Conservation (phyloP, 2,797 vertebrate species). For the Microctenopoma steveboyesi region DNA sequence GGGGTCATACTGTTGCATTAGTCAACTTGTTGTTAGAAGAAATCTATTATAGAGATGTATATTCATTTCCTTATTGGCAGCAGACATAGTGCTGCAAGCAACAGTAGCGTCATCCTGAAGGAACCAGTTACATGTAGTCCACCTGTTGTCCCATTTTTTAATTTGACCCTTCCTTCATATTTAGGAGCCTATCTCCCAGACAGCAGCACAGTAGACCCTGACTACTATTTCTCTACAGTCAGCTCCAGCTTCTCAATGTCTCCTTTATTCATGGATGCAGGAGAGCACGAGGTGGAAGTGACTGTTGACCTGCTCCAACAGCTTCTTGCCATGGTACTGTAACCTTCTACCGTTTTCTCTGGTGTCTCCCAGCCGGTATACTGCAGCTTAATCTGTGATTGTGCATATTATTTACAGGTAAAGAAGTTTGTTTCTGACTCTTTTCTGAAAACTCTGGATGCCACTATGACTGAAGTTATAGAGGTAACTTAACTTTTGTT, state of each 20-base stretch:
- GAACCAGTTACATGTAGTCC: background rate
- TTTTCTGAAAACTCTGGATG: constrained; percentile 89
- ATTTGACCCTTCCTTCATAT: background rate
- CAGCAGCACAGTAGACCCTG: constrained; percentile 87
- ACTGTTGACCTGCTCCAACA: constrained; percentile 88
- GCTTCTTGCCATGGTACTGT: constrained; percentile 89
- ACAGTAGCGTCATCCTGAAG: background rate
- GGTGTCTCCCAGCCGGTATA: background rate
- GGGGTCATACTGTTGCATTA: too few species aligned
- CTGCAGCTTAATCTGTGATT: constrained; percentile 1
- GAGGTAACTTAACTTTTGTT: constrained; percentile 80
- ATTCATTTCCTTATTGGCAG: background rate
- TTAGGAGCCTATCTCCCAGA: constrained; percentile 90
- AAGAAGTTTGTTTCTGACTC: constrained; percentile 90
- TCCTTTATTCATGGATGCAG: constrained; percentile 88
- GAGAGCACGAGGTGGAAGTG: constrained; percentile 88
- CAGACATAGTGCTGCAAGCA: background rate
- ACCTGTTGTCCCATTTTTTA: background rate
- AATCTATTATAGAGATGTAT: background rate
- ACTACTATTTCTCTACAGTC: constrained; percentile 94
- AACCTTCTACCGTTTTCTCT: background rate
- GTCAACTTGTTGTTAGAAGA: too few species aligned
- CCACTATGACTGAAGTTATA: constrained; percentile 80
- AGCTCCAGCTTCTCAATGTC: constrained; percentile 97
- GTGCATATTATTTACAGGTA: constrained; percentile 78